These are phyloP conservation scores for Scolopax mira DNA, from an alignment of 2,113 vertebrate genomes.

Conservation along the genomic window DNA sequence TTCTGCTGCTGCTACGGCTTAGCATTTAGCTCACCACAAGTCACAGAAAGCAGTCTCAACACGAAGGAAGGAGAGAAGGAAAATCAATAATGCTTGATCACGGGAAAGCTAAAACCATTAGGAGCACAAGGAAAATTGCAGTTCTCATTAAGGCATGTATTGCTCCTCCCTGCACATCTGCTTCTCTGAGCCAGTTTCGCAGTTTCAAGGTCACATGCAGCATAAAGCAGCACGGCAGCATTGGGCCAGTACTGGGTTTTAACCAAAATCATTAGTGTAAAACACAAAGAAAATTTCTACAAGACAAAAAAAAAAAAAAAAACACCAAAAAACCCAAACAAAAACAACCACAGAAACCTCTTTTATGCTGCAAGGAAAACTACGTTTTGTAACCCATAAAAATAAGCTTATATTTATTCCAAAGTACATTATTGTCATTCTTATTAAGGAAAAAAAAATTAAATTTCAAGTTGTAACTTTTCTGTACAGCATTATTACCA, in stretches of 20 bases:
- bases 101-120: constrained; percentile 47
- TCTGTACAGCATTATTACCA: neutral
- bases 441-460: neutral
- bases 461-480: neutral
- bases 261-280: constrained; percentile 27
- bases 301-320: neutral
- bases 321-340: too few species aligned
- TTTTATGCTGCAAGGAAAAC: neutral
- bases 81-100: constrained; percentile 58
- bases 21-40: neutral
- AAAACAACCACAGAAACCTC: neutral
- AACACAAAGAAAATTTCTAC: neutral
- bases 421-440: neutral
- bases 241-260: neutral
- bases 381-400: neutral
- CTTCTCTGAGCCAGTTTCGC: neutral
- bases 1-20: neutral
- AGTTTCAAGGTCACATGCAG: neutral
- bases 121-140: constrained; percentile 47
- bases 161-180: constrained; percentile 59
- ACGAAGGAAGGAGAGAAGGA: neutral
- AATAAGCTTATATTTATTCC: neutral
- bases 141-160: constrained; percentile 41
- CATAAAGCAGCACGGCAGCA: rapidly evolving
- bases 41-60: neutral